Evolutionary conservation across 2,797 vertebrate species (phyloP), one percentile per base, ranked within the genome.

Genomic region (Poeciliopsis paucimaculata): DNA sequence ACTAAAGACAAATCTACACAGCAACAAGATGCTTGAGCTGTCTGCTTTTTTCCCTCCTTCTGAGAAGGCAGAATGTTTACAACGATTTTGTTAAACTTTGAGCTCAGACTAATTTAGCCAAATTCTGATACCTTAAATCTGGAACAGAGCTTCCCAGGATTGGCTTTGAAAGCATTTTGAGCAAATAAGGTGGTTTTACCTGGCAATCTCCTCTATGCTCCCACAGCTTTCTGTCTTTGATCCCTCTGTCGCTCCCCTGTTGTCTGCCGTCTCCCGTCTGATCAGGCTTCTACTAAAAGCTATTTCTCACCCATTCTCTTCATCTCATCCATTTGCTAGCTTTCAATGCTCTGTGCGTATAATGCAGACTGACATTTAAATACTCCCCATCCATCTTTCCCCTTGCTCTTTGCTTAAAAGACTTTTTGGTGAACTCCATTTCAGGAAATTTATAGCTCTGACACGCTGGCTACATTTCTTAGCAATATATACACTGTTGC

Each of bases 321-420:
- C 72, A 70, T 71, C 80, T 28, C 51, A 78, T 84, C 76, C 75
- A 76, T 83, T 82, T 45, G 1, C 55, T 76, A 26, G 77, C 46
- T 86, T 79, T 68, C 71, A 75, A 1, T 78, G 62, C 60, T 87
- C 39, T 41, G 64, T 15, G 72, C 23, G n/a, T 70, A 79, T 81
- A 77, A 86, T 78, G 9, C 5, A 77, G 70, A 64, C 43, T 72
- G 78, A 83, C 77, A 80, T 88, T 85, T 83, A 87, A 84, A 82
- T 70, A 74, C 77, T 70, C 31, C 68, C 45, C 34, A 60, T 81
- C 76, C 47, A 57, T 72, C 74, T 77, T 73, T 20, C 60, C 20
- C 31, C 16, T 36, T 53, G 46, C 41, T 53, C 68, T 84, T 70
- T 77, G 36, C 18, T 78, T 70, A 55, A 70, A 75, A 16, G 60